A percentile compares a stretch with the other conserved stretches of the same genome.
Evolutionary conservation across 1,140 invertebrate genomes (phyloP).

Genomic region (Drosophila carrolli): DNA sequence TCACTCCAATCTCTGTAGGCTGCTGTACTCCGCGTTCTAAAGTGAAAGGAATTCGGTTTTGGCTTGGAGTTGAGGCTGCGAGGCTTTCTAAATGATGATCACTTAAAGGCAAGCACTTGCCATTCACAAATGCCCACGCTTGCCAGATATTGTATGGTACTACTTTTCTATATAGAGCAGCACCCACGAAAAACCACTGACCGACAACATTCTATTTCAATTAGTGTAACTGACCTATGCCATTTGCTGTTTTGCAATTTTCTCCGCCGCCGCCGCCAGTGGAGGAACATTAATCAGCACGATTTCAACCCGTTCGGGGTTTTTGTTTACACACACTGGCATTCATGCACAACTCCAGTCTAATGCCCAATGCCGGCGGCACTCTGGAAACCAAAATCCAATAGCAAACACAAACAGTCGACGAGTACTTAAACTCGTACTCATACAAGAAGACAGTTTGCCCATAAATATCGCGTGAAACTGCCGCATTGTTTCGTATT

Average conservation of each 20-base stretch:
- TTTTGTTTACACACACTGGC: constrained; percentile 41
- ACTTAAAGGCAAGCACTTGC: constrained; percentile 21
- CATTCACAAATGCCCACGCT: constrained; percentile 51
- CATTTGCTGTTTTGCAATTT: constrained; percentile 51
- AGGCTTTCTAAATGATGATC: constrained; percentile 68
- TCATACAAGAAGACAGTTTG: constrained; percentile 43
- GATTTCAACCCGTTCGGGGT: constrained; percentile 51
- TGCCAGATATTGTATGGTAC: constrained; percentile 4
- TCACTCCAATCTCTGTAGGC: constrained; percentile 37
- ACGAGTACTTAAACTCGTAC: constrained; percentile 3
- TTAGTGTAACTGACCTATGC: constrained; percentile 80
- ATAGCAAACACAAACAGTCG: constrained; percentile 45
- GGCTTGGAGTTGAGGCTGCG: constrained; percentile 18
- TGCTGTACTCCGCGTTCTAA: constrained; percentile 55
- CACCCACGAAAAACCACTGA: constrained; percentile 47
- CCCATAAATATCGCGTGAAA: constrained; percentile 44
- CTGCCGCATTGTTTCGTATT: constrained; percentile 49
- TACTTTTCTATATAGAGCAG: constrained; percentile 20
- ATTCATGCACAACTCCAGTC: constrained; percentile 44
- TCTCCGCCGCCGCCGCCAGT: constrained; percentile 7
- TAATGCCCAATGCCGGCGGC: constrained; percentile 19
- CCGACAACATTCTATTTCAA: constrained; percentile 76
- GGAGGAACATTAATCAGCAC: constrained; percentile 72
- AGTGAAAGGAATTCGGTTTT: constrained; percentile 63
- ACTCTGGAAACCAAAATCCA: constrained; percentile 11